These are phyloP conservation scores for Crotalus horridus DNA, from an alignment of 2,113 vertebrate genomes.

Conservation along the genomic window DNA sequence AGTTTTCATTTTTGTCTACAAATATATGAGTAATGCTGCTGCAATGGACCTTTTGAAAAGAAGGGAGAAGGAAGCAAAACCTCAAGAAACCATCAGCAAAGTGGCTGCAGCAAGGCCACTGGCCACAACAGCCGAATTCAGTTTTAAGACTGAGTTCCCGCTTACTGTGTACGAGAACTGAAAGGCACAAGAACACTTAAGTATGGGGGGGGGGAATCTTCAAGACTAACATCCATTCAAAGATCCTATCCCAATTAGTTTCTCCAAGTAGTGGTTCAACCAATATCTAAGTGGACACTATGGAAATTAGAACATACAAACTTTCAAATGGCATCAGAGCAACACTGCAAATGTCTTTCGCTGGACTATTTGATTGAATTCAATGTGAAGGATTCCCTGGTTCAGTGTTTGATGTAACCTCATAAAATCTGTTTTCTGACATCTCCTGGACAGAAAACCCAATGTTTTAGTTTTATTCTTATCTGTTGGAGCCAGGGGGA, in stretches of 20 bases:
- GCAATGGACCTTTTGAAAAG: neutral
- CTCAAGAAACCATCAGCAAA: neutral
- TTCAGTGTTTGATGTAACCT: neutral
- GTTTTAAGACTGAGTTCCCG: neutral
- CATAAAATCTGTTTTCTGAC: neutral
- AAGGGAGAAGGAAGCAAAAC: neutral
- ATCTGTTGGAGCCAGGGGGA: neutral
- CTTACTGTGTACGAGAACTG: neutral
- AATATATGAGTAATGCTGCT: neutral
- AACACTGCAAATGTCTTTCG: neutral
- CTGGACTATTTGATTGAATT: neutral
- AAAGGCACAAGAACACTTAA: neutral
- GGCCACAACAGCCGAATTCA: neutral
- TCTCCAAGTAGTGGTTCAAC: neutral
- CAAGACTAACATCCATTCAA: neutral
- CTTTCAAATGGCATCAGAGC: neutral
- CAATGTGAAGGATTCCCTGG: neutral
- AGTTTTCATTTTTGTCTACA: neutral
- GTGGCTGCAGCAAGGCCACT: neutral
- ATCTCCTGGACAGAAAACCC: neutral
- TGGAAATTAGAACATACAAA: neutral
- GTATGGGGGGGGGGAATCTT: neutral
- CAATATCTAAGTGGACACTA: neutral
- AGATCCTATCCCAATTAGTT: neutral
- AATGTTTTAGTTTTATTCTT: neutral